Percentiles rank a stretch among this genome's conserved stretches.
Evolutionary conservation across 2,888 invertebrate genomes (phyloP).

Genomic region (Tuberolachnus salignus): DNA sequence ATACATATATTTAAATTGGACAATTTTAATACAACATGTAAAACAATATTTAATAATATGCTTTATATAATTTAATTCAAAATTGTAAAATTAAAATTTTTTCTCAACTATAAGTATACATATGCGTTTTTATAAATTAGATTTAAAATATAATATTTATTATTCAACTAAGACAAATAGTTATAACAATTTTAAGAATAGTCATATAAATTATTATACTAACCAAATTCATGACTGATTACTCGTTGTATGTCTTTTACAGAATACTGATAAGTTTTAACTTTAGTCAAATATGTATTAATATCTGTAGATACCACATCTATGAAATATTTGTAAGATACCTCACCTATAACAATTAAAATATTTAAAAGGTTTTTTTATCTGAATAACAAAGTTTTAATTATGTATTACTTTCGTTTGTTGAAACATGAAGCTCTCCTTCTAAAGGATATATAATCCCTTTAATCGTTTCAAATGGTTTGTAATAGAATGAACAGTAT

Average conservation of each 20-base stretch:
- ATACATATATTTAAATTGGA: too few species aligned
- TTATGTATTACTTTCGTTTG: conserved; percentile 68
- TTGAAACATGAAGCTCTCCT: conserved; percentile 88
- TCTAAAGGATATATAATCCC: conserved; percentile 94
- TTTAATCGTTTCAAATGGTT: too few species aligned
- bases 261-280: conserved; percentile 90
- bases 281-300: conserved; percentile 74
- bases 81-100: background rate
- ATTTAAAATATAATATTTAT: too few species aligned
- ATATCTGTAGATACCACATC: conserved; percentile 96
- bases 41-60: too few species aligned
- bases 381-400: conserved; percentile 30
- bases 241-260: conserved; percentile 87
- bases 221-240: conserved; percentile 67
- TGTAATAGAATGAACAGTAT: too few species aligned
- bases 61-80: background rate
- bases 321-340: conserved; percentile 90
- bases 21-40: too few species aligned
- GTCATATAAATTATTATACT: background rate
- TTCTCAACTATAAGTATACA: too few species aligned
- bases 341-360: conserved; percentile 69
- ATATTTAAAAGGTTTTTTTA: background rate
- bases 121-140: too few species aligned
- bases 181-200: background rate
- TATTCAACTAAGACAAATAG: too few species aligned